Conservation (phyloP, 2,888 invertebrate species). For the Nemoura dubitans region DNA sequence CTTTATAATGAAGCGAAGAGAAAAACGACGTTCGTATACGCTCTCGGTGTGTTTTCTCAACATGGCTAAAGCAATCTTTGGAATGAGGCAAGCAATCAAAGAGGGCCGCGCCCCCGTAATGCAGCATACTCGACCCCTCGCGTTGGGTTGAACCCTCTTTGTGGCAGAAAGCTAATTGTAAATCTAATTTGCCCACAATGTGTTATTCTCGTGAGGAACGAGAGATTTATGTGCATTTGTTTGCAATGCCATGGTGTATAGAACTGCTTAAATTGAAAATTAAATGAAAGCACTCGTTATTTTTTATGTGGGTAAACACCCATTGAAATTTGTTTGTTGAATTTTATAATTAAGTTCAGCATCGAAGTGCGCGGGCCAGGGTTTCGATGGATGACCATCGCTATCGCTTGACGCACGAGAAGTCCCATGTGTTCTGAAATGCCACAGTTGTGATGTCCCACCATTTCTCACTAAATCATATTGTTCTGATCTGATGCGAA, state of each 20-base stretch:
- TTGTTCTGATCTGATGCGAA: too few relatives aligned
- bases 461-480: too few relatives aligned
- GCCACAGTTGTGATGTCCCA: too few relatives aligned
- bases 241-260: not conserved
- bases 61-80: not conserved
- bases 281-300: not conserved
- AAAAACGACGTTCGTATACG: not conserved
- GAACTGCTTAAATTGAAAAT: not conserved
- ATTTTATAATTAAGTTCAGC: too few relatives aligned
- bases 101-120: slow-evolving; percentile 22
- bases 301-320: too few relatives aligned
- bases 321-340: not conserved
- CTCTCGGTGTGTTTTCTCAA: not conserved
- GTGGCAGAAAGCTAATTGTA: slow-evolving; percentile 31
- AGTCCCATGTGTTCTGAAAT: too few relatives aligned
- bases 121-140: slow-evolving; percentile 12
- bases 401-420: too few relatives aligned
- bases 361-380: too few relatives aligned
- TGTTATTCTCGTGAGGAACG: slow-evolving; percentile 1
- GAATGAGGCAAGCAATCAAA: slow-evolving; percentile 24
- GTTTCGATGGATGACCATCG: too few relatives aligned
- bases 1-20: slow-evolving; percentile 36
- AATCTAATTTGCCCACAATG: slow-evolving; percentile 37
- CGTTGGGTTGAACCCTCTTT: not conserved
- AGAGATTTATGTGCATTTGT: slow-evolving; percentile 20